phyloP scores from a whole-genome alignment of 2,888 invertebrate genomes.

The Nemotelus nigrinus region DNA sequence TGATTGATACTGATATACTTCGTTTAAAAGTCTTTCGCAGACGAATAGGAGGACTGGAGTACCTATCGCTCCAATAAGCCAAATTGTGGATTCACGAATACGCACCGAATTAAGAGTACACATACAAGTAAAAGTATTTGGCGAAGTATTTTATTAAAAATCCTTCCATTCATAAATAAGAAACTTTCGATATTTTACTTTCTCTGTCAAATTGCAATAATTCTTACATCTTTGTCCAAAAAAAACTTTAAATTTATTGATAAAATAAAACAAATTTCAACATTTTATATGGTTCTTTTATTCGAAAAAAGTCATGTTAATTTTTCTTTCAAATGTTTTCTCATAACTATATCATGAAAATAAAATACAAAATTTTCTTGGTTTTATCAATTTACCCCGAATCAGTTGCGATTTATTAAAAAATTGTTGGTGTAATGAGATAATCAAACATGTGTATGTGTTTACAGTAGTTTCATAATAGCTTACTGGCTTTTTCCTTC shows the following conservation, averaged over 20 bases:
- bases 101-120: too few species aligned
- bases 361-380: not conserved
- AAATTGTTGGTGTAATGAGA: conserved; percentile 33
- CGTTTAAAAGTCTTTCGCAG: too few species aligned
- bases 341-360: not conserved
- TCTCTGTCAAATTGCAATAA: too few species aligned
- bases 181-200: too few species aligned
- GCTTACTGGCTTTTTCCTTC: not conserved
- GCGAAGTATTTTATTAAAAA: too few species aligned
- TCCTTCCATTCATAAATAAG: too few species aligned
- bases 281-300: conserved; percentile 13
- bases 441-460: not conserved
- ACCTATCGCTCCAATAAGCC: too few species aligned
- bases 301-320: conserved; percentile 29
- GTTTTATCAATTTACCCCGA: not conserved
- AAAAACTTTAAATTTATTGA: conserved; percentile 5
- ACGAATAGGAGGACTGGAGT: too few species aligned
- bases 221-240: not conserved
- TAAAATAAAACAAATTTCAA: conserved; percentile 9
- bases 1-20: too few species aligned
- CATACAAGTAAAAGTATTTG: too few species aligned
- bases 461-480: not conserved
- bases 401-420: not conserved
- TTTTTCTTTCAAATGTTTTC: conserved; percentile 21
- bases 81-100: too few species aligned